phyloP scores from a whole-genome alignment of 1,140 invertebrate genomes.

The Saccostrea echinata region DNA sequence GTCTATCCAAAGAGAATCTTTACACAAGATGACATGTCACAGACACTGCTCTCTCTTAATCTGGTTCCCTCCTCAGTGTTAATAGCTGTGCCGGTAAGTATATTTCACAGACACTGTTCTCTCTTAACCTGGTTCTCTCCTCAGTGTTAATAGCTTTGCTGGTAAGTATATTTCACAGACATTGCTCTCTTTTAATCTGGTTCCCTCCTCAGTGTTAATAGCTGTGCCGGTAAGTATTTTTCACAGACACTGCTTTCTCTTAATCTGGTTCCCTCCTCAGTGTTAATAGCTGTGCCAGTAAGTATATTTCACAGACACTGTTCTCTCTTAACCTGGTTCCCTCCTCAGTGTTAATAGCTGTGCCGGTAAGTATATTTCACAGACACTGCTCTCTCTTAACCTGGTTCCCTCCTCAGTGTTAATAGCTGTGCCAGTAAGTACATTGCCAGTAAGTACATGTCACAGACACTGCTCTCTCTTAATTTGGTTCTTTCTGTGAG shows the following conservation, averaged over 20 bases:
- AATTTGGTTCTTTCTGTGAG: too few relatives aligned
- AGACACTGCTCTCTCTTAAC: conserved; percentile 85
- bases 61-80: conserved; percentile 90
- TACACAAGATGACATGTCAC: conserved; percentile 83
- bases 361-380: conserved; percentile 84
- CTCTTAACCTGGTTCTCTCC: too few relatives aligned
- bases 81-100: conserved; percentile 86
- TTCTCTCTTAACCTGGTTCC: too few relatives aligned
- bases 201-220: conserved; percentile 89
- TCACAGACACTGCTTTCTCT: conserved; percentile 85
- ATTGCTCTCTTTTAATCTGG: conserved; percentile 87
- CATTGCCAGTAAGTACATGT: conserved; percentile 82
- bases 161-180: conserved; percentile 84
- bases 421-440: conserved; percentile 86
- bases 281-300: conserved; percentile 88
- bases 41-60: conserved; percentile 85
- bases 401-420: conserved; percentile 90
- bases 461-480: too few relatives aligned
- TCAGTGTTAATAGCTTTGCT: too few relatives aligned
- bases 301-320: conserved; percentile 64
- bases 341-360: too few relatives aligned
- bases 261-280: conserved; percentile 88
- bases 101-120: neutral
- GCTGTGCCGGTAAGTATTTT: conserved; percentile 85
- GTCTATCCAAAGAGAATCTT: conserved; percentile 90